A percentile compares a stretch with the other conserved stretches of the same genome.
Conservation (phyloP, 2,797 vertebrate genomes). For the Danionella dracula region DNA sequence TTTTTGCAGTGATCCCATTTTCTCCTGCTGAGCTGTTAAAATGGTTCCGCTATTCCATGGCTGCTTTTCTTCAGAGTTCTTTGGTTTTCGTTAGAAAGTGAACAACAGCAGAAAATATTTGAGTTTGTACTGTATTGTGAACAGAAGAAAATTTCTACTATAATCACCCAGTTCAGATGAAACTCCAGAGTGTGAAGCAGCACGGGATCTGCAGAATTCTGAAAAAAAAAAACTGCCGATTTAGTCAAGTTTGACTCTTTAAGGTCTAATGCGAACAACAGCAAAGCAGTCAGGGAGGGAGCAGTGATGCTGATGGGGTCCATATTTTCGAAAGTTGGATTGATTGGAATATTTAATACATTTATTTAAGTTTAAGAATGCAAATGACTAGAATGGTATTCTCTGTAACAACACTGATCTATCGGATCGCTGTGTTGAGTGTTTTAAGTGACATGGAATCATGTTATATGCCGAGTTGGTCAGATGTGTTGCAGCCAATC, state of each 20-base stretch:
- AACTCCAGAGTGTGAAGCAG: slow-evolving; percentile 18
- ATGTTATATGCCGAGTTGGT: no score
- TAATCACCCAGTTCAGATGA: slow-evolving; percentile 29
- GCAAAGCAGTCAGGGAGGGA: slow-evolving; percentile 1
- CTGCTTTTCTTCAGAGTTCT: slow-evolving; percentile 2
- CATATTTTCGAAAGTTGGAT: no score
- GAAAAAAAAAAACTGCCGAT: slow-evolving; percentile 12
- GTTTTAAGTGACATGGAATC: no score
- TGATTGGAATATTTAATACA: no score
- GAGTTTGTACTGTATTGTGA: background rate
- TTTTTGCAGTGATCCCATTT: slow-evolving; percentile 4
- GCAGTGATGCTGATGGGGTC: background rate
- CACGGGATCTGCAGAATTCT: slow-evolving; percentile 4
- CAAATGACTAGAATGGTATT: no score
- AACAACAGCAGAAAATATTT: slow-evolving; percentile 23
- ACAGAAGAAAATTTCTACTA: slow-evolving; percentile 20
- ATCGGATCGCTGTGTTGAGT: no score
- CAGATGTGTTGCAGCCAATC: no score
- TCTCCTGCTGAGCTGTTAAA: slow-evolving; percentile 24
- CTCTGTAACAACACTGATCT: no score
- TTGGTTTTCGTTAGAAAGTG: background rate
- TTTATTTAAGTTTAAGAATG: no score
- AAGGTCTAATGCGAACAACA: background rate
- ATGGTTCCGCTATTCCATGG: background rate
- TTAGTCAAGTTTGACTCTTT: slow-evolving; percentile 10